Evolutionary conservation across 2,888 invertebrate genomes (phyloP).

Genomic region (Papilio elwesi): DNA sequence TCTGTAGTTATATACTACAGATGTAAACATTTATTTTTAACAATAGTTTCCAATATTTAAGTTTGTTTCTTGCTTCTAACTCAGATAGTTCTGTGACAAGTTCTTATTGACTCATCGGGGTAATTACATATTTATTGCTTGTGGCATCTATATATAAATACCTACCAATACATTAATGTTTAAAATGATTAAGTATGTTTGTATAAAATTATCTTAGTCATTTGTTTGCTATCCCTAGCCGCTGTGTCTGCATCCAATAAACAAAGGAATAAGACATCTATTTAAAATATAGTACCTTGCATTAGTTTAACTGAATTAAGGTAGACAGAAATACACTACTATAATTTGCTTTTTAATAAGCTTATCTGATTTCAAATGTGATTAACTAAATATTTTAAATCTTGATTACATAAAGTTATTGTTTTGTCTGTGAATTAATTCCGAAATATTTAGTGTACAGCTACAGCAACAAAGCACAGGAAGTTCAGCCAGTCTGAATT

Average conservation of each 20-base stretch:
- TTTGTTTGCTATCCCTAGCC: background rate
- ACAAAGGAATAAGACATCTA: background rate
- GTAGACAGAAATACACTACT: background rate
- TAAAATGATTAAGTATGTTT: constrained; percentile 9
- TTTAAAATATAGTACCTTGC: background rate
- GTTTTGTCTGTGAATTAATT: too few species aligned
- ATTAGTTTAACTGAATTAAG: background rate
- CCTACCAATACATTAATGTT: background rate
- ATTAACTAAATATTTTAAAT: too few species aligned
- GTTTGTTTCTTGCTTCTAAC: background rate
- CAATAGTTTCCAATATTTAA: background rate
- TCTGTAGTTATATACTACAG: too few species aligned
- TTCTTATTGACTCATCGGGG: background rate
- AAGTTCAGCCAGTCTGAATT: too few species aligned
- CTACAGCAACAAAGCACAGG: too few species aligned
- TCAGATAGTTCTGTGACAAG: background rate
- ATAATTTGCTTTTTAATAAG: too few species aligned
- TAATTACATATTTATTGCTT: background rate
- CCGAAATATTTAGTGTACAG: too few species aligned
- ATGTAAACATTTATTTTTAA: too few species aligned
- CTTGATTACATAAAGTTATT: too few species aligned
- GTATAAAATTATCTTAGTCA: background rate
- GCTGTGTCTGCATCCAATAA: background rate
- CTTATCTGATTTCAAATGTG: too few species aligned
- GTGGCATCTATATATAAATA: background rate